phyloP scores from a whole-genome alignment of 1,140 invertebrate species.

The Daktulosphaira vitifoliae region DNA sequence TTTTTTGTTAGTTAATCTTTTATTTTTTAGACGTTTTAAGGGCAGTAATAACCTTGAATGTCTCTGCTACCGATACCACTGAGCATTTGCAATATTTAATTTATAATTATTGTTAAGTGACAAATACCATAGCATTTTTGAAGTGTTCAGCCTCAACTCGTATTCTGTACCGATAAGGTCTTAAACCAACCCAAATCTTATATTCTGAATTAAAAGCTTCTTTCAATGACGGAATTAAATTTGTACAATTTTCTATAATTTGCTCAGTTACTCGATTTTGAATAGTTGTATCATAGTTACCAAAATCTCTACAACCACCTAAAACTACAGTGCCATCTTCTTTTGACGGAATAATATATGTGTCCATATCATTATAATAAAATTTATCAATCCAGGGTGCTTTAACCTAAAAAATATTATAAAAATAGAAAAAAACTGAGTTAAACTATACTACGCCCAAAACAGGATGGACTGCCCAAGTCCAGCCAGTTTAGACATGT shows the following conservation, averaged over 20 bases:
- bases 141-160: conserved; percentile 54
- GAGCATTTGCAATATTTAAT: no score
- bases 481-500: no score
- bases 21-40: no score
- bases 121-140: neutral
- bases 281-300: conserved; percentile 61
- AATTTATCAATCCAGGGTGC: conserved; percentile 86
- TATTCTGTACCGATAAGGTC: conserved; percentile 57
- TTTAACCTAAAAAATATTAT: conserved; percentile 49
- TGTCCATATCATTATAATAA: conserved; percentile 71
- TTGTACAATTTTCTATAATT: conserved; percentile 64
- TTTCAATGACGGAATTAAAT: conserved; percentile 61
- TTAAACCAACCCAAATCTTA: conserved; percentile 60
- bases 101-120: no score
- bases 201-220: conserved; percentile 47
- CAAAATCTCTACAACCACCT: conserved; percentile 72
- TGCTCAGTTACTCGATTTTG: conserved; percentile 60
- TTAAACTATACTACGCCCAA: neutral
- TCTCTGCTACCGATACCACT: no score
- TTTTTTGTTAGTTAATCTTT: no score
- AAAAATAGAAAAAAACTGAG: no score
- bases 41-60: no score
- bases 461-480: no score
- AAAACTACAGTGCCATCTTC: conserved; percentile 61
- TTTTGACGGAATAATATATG: conserved; percentile 72